A percentile compares a stretch with the other conserved stretches of the same genome.
phyloP scores from a whole-genome alignment of 2,113 vertebrate species.

The Struthidea cinerea region DNA sequence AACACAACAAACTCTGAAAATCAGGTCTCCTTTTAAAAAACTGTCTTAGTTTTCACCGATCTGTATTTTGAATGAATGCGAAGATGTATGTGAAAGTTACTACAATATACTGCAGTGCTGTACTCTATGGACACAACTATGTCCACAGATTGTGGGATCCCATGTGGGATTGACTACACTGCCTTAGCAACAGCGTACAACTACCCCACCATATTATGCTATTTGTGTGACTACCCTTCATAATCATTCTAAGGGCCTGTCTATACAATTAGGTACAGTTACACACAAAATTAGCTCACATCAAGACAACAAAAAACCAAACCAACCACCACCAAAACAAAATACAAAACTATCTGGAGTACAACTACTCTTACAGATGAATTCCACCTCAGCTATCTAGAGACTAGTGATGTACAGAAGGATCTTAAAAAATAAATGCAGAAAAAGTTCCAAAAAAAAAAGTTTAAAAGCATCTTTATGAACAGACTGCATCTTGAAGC shows the following conservation, averaged over 20 bases:
- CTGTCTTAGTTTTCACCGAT: background rate
- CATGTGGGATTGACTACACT: background rate
- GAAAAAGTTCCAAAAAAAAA: background rate
- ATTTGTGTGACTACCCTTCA: background rate
- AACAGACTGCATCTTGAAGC: background rate
- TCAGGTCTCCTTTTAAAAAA: background rate
- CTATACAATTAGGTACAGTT: background rate
- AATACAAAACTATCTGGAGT: background rate
- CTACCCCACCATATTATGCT: background rate
- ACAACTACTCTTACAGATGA: background rate
- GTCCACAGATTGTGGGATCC: too few relatives aligned
- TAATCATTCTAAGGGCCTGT: background rate
- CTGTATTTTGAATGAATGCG: background rate
- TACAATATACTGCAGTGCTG: background rate
- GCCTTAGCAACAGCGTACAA: background rate
- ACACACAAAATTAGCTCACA: background rate
- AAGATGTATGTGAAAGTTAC: background rate
- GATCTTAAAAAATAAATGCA: background rate
- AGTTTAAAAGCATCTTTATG: background rate
- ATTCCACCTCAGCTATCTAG: background rate
- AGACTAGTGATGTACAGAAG: background rate
- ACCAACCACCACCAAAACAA: background rate
- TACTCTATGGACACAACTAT: background rate
- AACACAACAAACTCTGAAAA: background rate
- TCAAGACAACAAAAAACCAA: background rate